These are phyloP conservation scores for Aphelenchoides besseyi DNA, from an alignment of 1,140 invertebrate species.

Conservation along the genomic window DNA sequence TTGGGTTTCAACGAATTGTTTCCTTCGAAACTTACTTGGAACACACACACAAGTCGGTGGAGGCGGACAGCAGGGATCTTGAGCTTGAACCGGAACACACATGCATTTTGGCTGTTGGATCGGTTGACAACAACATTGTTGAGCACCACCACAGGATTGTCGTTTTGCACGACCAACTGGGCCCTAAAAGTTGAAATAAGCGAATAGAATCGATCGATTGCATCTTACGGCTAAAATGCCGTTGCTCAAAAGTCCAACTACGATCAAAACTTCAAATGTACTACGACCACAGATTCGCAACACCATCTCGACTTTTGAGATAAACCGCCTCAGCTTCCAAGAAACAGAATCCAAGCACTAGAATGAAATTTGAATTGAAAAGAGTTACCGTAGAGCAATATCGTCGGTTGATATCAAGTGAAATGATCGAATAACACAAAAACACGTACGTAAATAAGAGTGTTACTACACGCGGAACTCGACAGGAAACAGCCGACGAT, in stretches of 20 bases:
- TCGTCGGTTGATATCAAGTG: too few species aligned
- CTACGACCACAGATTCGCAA: neutral
- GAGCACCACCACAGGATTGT: neutral
- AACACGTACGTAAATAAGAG: neutral
- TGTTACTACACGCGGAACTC: too few species aligned
- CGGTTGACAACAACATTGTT: conserved; percentile 22
- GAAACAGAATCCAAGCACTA: neutral
- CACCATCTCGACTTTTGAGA: neutral
- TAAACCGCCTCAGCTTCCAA: neutral
- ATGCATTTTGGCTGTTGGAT: conserved; percentile 26
- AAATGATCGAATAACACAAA: too few species aligned
- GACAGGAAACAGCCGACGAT: neutral
- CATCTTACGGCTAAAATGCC: neutral
- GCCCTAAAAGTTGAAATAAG: conserved; percentile 5
- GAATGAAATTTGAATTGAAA: neutral
- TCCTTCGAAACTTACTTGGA: neutral
- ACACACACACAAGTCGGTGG: conserved; percentile 16
- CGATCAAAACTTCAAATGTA: neutral
- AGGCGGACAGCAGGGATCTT: conserved; percentile 1
- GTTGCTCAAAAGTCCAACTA: neutral
- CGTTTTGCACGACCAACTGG: conserved; percentile 4
- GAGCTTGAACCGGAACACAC: conserved; percentile 18
- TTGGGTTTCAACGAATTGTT: neutral
- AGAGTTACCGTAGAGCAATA: too few species aligned
- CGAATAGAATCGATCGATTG: neutral